phyloP scores from a whole-genome alignment of 92 coral and sea anemone genomes.

The Isaurus tuberculatus region DNA sequence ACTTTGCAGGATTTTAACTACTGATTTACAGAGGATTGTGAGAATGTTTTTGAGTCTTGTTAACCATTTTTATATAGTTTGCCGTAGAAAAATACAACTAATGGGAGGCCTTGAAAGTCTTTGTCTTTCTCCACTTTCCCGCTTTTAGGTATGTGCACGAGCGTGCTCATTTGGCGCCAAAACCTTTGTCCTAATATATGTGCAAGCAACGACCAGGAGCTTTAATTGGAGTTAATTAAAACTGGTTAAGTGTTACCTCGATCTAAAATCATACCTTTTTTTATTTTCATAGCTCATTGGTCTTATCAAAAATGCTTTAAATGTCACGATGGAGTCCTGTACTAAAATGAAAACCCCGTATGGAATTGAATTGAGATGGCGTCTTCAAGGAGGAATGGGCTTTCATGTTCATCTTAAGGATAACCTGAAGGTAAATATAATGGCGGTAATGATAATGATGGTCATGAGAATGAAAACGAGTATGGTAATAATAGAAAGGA shows the following conservation, averaged over 20 bases:
- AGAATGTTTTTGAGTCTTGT: no score
- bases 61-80: no score
- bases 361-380: constrained; percentile 96
- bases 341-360: constrained; percentile 90
- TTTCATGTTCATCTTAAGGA: constrained; percentile 95
- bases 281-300: constrained; percentile 60
- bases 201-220: no score
- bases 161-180: no score
- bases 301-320: constrained; percentile 77
- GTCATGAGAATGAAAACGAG: neutral
- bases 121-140: neutral
- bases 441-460: neutral
- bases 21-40: no score
- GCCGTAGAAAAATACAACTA: no score
- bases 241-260: neutral
- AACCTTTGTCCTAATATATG: no score
- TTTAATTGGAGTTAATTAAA: neutral
- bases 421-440: constrained; percentile 70
- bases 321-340: constrained; percentile 67
- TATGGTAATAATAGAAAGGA: neutral
- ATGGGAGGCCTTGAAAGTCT: neutral
- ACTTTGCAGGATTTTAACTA: no score
- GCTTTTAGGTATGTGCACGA: no score
- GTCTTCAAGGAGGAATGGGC: constrained; percentile 92
- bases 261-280: neutral